Percentiles rank a stretch among this genome's conserved stretches.
These are phyloP conservation scores for Ivindomyrus marchei DNA, from an alignment of 2,113 vertebrate genomes.

Conservation along the genomic window DNA sequence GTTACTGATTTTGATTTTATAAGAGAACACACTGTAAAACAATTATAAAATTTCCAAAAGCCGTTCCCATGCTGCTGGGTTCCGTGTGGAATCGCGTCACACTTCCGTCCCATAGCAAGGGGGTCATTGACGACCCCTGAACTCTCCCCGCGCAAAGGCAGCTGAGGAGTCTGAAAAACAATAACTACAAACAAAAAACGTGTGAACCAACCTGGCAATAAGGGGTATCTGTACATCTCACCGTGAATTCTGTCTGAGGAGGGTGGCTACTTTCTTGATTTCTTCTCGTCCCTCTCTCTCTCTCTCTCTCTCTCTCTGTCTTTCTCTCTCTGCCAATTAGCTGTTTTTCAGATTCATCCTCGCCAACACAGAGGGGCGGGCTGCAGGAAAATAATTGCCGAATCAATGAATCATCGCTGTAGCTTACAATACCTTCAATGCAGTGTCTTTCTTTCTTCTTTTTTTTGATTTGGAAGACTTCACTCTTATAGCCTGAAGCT, in stretches of 20 bases:
- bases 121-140: not conserved
- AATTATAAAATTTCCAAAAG: slow-evolving; percentile 4
- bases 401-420: slow-evolving; percentile 17
- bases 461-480: not conserved
- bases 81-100: not conserved
- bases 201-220: slow-evolving; percentile 73
- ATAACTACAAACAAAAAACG: slow-evolving; percentile 17
- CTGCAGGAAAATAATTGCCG: slow-evolving; percentile 3
- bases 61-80: slow-evolving; percentile 14
- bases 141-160: not conserved
- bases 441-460: not conserved
- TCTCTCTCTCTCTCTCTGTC: not conserved
- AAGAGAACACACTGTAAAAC: slow-evolving; percentile 19
- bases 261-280: slow-evolving; percentile 62
- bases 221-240: slow-evolving; percentile 80
- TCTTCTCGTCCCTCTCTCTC: slow-evolving; percentile 43
- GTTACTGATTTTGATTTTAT: slow-evolving; percentile 21
- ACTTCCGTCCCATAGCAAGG: not conserved
- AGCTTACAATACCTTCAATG: not conserved
- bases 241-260: slow-evolving; percentile 82
- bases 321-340: not conserved
- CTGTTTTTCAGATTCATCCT: slow-evolving; percentile 47
- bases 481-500: slow-evolving; percentile 8
- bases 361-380: not conserved
- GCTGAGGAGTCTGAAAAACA: slow-evolving; percentile 22